Evolutionary conservation across 64 coral and sea anemone genomes (phyloP).

Genomic region (Montipora foliosa): DNA sequence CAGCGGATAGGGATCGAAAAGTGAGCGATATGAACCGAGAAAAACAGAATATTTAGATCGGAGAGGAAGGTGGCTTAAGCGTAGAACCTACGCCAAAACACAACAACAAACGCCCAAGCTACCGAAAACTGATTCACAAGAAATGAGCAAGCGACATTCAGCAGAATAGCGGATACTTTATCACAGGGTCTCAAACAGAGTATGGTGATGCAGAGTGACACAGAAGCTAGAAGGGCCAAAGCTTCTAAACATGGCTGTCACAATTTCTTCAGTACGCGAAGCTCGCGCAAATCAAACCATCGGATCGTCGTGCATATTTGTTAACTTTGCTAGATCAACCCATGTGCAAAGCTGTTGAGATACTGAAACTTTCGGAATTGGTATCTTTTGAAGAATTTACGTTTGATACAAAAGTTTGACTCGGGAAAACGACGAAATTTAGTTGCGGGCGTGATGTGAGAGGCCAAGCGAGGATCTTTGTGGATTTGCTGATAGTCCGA

Average conservation of each 20-base stretch:
- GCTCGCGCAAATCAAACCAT: neutral
- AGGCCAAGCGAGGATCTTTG: too few species aligned
- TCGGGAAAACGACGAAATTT: constrained; percentile 27
- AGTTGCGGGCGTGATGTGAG: too few species aligned
- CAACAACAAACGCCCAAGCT: too few species aligned
- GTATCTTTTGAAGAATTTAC: constrained; percentile 30
- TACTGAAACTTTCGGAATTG: neutral
- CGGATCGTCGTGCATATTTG: constrained; percentile 46
- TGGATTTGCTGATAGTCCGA: too few species aligned
- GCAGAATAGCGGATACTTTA: constrained; percentile 8
- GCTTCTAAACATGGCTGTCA: constrained; percentile 23
- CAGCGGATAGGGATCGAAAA: too few species aligned
- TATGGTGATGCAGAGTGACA: neutral
- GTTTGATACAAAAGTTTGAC: constrained; percentile 47
- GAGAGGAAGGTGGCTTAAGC: too few species aligned
- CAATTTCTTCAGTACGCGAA: constrained; percentile 1
- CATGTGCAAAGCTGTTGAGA: constrained; percentile 1
- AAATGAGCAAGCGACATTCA: neutral
- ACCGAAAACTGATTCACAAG: too few species aligned
- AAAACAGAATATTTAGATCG: too few species aligned
- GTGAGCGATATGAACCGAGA: too few species aligned
- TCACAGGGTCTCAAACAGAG: neutral
- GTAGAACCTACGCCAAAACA: too few species aligned
- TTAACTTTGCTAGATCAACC: constrained; percentile 56
- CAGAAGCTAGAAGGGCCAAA: neutral